phyloP scores from a whole-genome alignment of 1,140 invertebrate species.

The Neotoxoptera formosana region DNA sequence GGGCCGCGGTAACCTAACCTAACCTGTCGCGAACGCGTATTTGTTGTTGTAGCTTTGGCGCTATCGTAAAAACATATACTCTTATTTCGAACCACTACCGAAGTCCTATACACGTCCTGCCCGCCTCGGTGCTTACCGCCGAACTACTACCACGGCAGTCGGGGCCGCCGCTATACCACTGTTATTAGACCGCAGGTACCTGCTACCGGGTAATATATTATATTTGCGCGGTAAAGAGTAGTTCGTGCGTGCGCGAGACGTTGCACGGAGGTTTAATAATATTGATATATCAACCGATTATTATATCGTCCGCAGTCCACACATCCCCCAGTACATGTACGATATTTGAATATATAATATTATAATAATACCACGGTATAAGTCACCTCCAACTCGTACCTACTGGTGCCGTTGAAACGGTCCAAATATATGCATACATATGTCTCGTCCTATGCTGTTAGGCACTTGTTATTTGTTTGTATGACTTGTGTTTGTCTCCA shows the following conservation, averaged over 20 bases:
- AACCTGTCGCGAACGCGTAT: no score
- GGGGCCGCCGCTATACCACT: neutral
- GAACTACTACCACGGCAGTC: neutral
- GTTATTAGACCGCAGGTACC: neutral
- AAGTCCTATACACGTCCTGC: neutral
- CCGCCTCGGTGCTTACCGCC: no score
- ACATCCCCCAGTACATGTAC: neutral
- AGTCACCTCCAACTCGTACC: neutral
- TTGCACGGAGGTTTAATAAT: neutral
- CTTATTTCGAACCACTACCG: neutral
- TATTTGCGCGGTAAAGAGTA: no score
- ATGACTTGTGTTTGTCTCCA: neutral
- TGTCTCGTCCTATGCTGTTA: neutral
- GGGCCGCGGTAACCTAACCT: no score
- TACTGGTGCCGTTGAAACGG: neutral
- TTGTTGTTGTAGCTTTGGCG: neutral
- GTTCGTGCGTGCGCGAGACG: neutral
- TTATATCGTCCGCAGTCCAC: neutral
- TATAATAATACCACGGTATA: neutral
- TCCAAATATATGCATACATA: neutral
- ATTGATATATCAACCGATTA: neutral
- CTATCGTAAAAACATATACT: neutral
- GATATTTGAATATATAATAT: no score
- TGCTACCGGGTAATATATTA: no score
- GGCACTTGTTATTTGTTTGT: neutral